Base-by-base conservation (phyloP, 2,888 invertebrate species). In the Mimumesa dahlbomi region DNA sequence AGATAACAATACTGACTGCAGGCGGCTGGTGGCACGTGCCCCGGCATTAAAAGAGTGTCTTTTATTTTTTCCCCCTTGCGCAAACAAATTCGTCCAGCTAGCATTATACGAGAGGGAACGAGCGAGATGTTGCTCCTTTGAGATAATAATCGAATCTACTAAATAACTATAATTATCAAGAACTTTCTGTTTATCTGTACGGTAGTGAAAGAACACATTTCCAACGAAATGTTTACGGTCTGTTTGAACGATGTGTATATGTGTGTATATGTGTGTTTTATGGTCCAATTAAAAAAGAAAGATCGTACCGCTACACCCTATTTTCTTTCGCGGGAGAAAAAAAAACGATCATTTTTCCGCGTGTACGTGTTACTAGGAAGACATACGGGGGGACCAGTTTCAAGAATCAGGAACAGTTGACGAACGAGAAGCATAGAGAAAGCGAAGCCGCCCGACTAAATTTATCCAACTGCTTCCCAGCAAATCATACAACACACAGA, bases 1-100 rank as follows among this genome's bases (percentile, higher is more conserved):
- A 53, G 64, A 68, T 72, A 61, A 75, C 76, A 75, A 72, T 75
- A 34, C 6, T n/a, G n/a, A 45, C 40, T 50, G 38, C 38, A 18
- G 29, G 42, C 18, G 45, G 31, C 13, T 16, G 31, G 13, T 29
- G 62, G 73, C 73, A 66, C 73, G 73, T 62, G 71, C 57, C 42
- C 9, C 22, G 9, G 6, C 25, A 36, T 14, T 16, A 29, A 53
- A 48, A 19, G 40, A 19, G 49, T 14, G 31, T 42, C 18, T 42
- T 22, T 49, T 22, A 29, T 13, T 16, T 49, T 34, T 34, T 34
- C 2, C 11, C 2, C 16, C 29, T 13, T 9, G 1, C 11, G 21
- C 21, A 36, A 46, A 40, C 59, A 13, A 58, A 70, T 34, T 58
- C n/a, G n/a, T n/a, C n/a, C n/a, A n/a, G n/a, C n/a, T n/a, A n/a